These are phyloP conservation scores for Tribolium madens DNA, from an alignment of 1,140 invertebrate species.

Conservation along the genomic window DNA sequence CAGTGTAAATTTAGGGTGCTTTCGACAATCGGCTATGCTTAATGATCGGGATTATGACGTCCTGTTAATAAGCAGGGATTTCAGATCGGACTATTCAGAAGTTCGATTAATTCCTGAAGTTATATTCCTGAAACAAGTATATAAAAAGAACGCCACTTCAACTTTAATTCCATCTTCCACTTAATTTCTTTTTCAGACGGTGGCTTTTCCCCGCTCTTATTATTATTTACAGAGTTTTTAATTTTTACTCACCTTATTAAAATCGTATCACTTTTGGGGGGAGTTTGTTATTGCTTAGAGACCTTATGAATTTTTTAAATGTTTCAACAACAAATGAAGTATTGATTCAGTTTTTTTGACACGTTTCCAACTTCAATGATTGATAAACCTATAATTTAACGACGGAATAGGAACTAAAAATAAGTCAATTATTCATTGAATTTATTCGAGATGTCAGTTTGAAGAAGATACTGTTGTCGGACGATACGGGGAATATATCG, in stretches of 20 bases:
- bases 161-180: slow-evolving; percentile 39
- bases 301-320: not conserved
- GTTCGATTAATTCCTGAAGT: slow-evolving; percentile 20
- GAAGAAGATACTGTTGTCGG: slow-evolving; percentile 11
- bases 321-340: not conserved
- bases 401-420: slow-evolving; percentile 22
- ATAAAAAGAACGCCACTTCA: slow-evolving; percentile 24
- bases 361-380: not conserved
- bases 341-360: not conserved
- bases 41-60: slow-evolving; percentile 47
- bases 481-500: not conserved
- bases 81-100: slow-evolving; percentile 2
- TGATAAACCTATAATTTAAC: slow-evolving; percentile 7
- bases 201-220: slow-evolving; percentile 15
- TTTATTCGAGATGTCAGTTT: not conserved
- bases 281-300: not conserved
- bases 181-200: slow-evolving; percentile 24
- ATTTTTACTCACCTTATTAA: slow-evolving; percentile 18
- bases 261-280: slow-evolving; percentile 2
- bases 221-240: slow-evolving; percentile 33
- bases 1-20: slow-evolving; percentile 43
- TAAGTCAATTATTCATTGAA: slow-evolving; percentile 26
- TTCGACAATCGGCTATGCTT: slow-evolving; percentile 43
- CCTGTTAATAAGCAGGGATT: slow-evolving; percentile 31
- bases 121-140: slow-evolving; percentile 1